Percentiles rank a stretch among this genome's conserved stretches.
Evolutionary conservation across 2,888 invertebrate genomes (phyloP).

Genomic region (Thecocarcelia acutangulata): DNA sequence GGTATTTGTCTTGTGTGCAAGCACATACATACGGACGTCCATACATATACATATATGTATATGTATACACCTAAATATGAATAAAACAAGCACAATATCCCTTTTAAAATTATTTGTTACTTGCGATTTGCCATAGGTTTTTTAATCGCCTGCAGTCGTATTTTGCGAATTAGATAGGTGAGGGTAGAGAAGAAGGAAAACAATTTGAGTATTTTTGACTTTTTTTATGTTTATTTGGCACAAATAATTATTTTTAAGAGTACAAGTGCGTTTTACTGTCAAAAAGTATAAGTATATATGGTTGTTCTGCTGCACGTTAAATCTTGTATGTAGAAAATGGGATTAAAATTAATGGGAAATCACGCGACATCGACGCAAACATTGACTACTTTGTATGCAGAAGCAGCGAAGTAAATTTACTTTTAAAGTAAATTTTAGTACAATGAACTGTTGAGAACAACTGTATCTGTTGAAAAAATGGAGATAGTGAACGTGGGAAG

Average conservation of each 20-base stretch:
- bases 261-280: constrained; percentile 43
- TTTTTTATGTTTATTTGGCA: neutral
- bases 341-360: constrained; percentile 29
- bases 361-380: neutral
- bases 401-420: constrained; percentile 55
- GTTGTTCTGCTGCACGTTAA: neutral
- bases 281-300: neutral
- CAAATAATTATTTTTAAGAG: constrained; percentile 33
- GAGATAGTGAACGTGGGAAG: neutral
- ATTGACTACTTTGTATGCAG: neutral
- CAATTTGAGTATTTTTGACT: too few species aligned
- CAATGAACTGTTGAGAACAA: constrained; percentile 59
- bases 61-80: neutral
- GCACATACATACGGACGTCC: too few species aligned
- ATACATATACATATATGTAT: neutral
- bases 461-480: neutral
- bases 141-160: neutral
- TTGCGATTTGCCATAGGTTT: neutral
- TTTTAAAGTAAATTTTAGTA: constrained; percentile 62
- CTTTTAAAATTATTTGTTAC: constrained; percentile 34
- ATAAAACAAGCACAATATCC: constrained; percentile 19
- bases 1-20: neutral
- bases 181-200: constrained; percentile 13
- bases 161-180: constrained; percentile 29
- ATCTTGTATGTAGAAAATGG: constrained; percentile 1